Evolutionary conservation across 2,888 invertebrate genomes (phyloP).

Genomic region (Lottia scabra): DNA sequence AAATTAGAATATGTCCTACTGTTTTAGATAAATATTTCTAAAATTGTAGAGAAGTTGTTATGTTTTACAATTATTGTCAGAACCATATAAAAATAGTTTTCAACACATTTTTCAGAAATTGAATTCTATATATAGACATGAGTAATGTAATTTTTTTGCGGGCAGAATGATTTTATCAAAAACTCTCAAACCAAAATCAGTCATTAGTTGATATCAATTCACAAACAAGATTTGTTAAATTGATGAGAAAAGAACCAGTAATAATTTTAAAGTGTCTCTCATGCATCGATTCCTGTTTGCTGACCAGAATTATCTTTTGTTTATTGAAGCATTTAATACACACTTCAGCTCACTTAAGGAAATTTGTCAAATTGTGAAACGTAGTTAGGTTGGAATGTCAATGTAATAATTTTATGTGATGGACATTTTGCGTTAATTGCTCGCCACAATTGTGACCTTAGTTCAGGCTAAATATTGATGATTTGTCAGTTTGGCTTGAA

Average conservation of each 20-base stretch:
- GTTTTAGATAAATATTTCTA: too few relatives aligned
- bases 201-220: background rate
- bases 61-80: too few relatives aligned
- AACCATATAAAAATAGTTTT: too few relatives aligned
- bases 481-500: constrained; percentile 2
- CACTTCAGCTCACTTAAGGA: background rate
- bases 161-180: too few relatives aligned
- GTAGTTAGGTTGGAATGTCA: constrained; percentile 1
- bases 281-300: background rate
- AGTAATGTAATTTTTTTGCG: too few relatives aligned
- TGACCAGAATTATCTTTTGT: background rate
- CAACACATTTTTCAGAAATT: too few relatives aligned
- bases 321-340: constrained; percentile 6
- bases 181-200: background rate
- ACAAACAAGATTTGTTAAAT: background rate
- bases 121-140: too few relatives aligned
- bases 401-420: background rate
- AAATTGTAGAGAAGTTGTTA: too few relatives aligned
- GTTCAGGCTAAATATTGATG: background rate
- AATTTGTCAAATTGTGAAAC: constrained; percentile 3
- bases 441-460: background rate
- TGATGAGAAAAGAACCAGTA: background rate
- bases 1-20: too few relatives aligned
- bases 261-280: background rate
- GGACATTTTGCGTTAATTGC: constrained; percentile 3